phyloP scores from a whole-genome alignment of 2,113 vertebrate species.

The Odobenus rosmarus region DNA sequence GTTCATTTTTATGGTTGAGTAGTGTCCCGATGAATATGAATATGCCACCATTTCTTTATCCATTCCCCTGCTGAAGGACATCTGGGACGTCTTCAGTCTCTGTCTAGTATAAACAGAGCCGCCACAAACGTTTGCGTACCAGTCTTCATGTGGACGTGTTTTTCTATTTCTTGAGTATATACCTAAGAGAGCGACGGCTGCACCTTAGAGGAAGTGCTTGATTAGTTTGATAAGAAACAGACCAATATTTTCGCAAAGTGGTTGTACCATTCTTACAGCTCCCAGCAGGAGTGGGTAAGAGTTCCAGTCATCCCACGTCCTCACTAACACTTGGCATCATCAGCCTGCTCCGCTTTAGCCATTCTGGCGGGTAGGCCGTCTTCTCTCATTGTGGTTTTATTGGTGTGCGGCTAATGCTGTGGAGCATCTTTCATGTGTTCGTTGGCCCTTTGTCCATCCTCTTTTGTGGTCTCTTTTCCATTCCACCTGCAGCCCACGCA shows the following conservation, averaged over 20 bases:
- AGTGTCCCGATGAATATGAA: background rate
- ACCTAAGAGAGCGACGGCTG: background rate
- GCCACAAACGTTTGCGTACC: background rate
- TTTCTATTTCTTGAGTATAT: background rate
- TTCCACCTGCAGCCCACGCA: background rate
- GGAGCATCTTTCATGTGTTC: background rate
- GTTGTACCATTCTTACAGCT: background rate
- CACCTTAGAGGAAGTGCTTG: background rate
- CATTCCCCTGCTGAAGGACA: background rate
- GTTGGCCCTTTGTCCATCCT: no score
- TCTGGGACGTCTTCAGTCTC: background rate
- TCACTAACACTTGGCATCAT: background rate
- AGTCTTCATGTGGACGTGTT: background rate
- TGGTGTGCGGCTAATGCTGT: background rate
- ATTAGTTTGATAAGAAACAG: background rate
- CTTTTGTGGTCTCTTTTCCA: background rate
- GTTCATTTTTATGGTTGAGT: background rate
- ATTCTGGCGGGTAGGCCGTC: background rate
- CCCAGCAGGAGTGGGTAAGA: background rate
- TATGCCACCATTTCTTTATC: fast-evolving
- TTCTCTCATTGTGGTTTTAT: background rate
- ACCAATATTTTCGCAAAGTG: background rate
- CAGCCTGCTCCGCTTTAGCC: background rate
- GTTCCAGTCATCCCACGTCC: background rate
- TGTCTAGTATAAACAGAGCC: background rate